A percentile compares a stretch with the other conserved stretches of the same genome.
These are phyloP conservation scores for Nothocercus nigrocapillus DNA, from an alignment of 2,113 vertebrate species.

Conservation along the genomic window DNA sequence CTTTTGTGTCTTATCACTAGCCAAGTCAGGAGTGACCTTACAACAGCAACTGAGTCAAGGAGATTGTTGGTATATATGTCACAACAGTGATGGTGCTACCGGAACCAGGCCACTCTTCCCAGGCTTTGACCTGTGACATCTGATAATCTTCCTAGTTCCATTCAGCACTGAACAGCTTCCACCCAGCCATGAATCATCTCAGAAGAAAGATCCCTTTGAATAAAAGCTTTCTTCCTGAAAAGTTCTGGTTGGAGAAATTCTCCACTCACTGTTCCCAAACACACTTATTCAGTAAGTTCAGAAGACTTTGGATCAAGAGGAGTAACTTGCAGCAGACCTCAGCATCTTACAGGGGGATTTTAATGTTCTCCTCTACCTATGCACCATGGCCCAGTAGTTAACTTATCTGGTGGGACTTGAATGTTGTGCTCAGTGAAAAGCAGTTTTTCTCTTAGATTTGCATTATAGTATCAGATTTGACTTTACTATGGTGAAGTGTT, in stretches of 20 bases:
- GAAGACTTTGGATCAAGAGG: background rate
- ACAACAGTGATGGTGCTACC: background rate
- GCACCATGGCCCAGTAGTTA: background rate
- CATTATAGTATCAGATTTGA: background rate
- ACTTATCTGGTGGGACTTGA: accelerated
- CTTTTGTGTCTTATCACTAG: background rate
- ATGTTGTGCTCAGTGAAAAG: background rate
- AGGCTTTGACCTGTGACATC: background rate
- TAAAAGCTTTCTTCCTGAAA: background rate
- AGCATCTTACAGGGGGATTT: background rate
- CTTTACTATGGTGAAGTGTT: accelerated
- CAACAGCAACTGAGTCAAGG: background rate
- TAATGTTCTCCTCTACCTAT: background rate
- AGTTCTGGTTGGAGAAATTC: background rate
- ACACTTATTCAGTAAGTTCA: background rate
- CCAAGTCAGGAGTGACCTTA: background rate
- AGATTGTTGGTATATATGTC: background rate
- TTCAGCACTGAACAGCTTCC: background rate
- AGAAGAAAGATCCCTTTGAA: background rate
- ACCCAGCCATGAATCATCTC: accelerated
- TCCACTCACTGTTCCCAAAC: background rate
- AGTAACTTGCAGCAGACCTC: background rate
- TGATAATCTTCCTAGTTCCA: background rate
- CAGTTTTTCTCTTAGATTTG: background rate
- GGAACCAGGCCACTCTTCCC: background rate